Evolutionary conservation across 2,888 invertebrate genomes (phyloP).

Genomic region (Pimpla rufipes): DNA sequence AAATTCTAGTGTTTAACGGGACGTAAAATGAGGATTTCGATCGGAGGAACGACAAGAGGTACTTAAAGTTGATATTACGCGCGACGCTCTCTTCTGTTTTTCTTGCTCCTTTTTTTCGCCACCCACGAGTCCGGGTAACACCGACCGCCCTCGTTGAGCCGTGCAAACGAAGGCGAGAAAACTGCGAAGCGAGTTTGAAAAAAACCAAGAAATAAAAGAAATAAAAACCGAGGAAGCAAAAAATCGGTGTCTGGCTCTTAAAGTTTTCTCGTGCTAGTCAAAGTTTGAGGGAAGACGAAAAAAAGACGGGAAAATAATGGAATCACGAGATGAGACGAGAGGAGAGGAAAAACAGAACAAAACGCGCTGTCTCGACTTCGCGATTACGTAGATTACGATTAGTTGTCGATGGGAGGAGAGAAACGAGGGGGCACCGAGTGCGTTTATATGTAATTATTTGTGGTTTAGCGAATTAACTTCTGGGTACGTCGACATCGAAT

Average conservation of each 20-base stretch:
- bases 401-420: neutral
- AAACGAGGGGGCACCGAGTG: slow-evolving; percentile 45
- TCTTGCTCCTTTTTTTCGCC: slow-evolving; percentile 23
- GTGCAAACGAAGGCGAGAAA: slow-evolving; percentile 1
- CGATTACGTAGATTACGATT: slow-evolving; percentile 58
- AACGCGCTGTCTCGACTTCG: slow-evolving; percentile 61
- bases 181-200: slow-evolving; percentile 16
- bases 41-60: slow-evolving; percentile 60
- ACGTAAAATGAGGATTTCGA: slow-evolving; percentile 9
- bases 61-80: slow-evolving; percentile 72
- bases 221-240: slow-evolving; percentile 46
- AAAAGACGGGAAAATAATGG: neutral
- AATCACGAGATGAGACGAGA: too few species aligned
- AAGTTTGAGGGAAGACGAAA: slow-evolving; percentile 43
- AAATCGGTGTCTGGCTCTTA: slow-evolving; percentile 51
- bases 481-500: slow-evolving; percentile 21
- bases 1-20: slow-evolving; percentile 31
- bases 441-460: slow-evolving; percentile 56
- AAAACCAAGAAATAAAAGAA: slow-evolving; percentile 45
- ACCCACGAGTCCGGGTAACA: slow-evolving; percentile 16
- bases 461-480: slow-evolving; percentile 53
- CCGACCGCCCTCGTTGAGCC: neutral
- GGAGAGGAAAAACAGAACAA: slow-evolving; percentile 7
- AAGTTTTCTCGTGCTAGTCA: slow-evolving; percentile 68
- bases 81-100: slow-evolving; percentile 22